Evolutionary conservation across 2,797 vertebrate genomes (phyloP).

Genomic region (Brachymystax lenok): DNA sequence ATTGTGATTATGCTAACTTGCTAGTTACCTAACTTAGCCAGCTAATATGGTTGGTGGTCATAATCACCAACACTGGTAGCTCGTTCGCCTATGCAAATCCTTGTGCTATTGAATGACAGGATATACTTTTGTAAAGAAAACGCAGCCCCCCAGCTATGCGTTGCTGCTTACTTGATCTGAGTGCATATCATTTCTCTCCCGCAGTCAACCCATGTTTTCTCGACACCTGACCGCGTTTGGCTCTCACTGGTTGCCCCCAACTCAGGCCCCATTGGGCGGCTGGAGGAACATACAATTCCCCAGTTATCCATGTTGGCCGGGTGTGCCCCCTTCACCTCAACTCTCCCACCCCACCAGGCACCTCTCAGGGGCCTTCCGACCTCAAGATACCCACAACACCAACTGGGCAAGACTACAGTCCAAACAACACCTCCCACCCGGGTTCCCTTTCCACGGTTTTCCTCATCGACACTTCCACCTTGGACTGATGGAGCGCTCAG

Average conservation of each 20-base stretch:
- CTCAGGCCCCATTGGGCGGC: constrained; percentile 58
- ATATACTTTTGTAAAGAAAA: no score
- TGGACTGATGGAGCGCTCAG: constrained; percentile 74
- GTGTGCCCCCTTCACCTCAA: constrained; percentile 52
- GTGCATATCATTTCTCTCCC: not conserved
- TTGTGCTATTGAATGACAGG: no score
- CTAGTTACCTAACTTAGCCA: no score
- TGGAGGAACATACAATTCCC: constrained; percentile 60
- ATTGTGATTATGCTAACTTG: no score
- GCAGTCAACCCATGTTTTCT: constrained; percentile 85
- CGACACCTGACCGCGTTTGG: constrained; percentile 76
- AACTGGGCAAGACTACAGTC: constrained; percentile 48
- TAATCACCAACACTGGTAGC: no score
- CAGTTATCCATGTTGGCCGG: constrained; percentile 65
- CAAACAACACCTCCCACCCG: constrained; percentile 30
- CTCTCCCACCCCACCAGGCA: constrained; percentile 56
- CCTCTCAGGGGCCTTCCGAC: constrained; percentile 62
- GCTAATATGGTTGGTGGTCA: no score
- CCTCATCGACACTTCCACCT: constrained; percentile 65
- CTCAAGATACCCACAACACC: constrained; percentile 52
- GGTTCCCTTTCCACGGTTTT: constrained; percentile 56
- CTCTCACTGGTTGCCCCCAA: constrained; percentile 69
- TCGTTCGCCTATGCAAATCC: no score
- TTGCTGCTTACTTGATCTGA: not conserved
- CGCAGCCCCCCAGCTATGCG: no score